Conservation (phyloP, 1,140 invertebrate species). For the Melitaea cinxia region DNA sequence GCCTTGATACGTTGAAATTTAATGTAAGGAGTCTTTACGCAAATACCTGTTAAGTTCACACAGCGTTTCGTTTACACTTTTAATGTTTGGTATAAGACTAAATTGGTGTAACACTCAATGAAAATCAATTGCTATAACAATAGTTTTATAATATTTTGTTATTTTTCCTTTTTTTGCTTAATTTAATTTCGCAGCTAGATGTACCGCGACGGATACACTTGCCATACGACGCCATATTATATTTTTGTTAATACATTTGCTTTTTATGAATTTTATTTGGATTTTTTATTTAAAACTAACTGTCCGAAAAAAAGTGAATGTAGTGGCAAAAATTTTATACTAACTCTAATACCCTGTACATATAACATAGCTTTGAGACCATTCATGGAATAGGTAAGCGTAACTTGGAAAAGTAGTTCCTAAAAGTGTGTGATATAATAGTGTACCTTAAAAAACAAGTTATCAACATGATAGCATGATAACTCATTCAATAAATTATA, state of each 20-base stretch:
- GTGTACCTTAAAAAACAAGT: too few relatives aligned
- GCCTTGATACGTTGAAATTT: too few relatives aligned
- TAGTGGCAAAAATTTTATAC: constrained; percentile 66
- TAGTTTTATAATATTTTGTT: not conserved
- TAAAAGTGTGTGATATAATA: too few relatives aligned
- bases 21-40: too few relatives aligned
- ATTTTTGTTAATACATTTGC: constrained; percentile 80
- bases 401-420: too few relatives aligned
- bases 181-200: constrained; percentile 14
- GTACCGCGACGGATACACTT: constrained; percentile 23
- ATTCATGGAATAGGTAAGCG: not conserved
- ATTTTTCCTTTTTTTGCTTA: constrained; percentile 1
- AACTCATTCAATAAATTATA: too few relatives aligned
- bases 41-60: too few relatives aligned
- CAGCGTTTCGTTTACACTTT: too few relatives aligned
- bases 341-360: constrained; percentile 36
- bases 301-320: constrained; percentile 71
- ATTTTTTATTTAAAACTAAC: constrained; percentile 76
- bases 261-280: constrained; percentile 51
- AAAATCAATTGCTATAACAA: not conserved
- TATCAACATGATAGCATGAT: too few relatives aligned
- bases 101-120: too few relatives aligned
- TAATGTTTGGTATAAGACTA: too few relatives aligned
- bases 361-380: not conserved
- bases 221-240: constrained; percentile 47